phyloP scores from a whole-genome alignment of 35 echinoderm and acorn worm species.

The Amphiura filiformis region DNA sequence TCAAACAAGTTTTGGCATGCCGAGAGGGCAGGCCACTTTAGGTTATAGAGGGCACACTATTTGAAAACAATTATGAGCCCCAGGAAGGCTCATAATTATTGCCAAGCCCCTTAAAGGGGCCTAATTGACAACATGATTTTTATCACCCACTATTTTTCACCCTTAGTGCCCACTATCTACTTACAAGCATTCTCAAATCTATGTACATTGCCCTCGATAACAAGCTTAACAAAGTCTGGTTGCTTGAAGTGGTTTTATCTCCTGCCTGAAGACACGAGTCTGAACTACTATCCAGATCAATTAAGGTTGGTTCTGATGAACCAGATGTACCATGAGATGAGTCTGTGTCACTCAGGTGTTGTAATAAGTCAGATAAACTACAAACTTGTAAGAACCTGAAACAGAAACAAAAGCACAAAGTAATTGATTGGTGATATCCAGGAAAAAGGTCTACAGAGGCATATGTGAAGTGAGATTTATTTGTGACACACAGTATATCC shows the following conservation, averaged over 20 bases:
- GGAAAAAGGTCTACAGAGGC: not conserved
- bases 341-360: constrained; percentile 47
- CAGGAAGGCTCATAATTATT: too few species aligned
- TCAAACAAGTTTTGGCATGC: too few species aligned
- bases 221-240: constrained; percentile 39
- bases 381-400: constrained; percentile 84
- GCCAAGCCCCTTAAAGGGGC: too few species aligned
- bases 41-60: too few species aligned
- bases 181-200: constrained; percentile 87
- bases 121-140: too few species aligned
- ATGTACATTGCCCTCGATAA: constrained; percentile 53
- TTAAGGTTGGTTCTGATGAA: constrained; percentile 60
- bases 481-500: too few species aligned
- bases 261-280: not conserved
- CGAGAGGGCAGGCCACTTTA: too few species aligned
- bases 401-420: not conserved
- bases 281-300: constrained; percentile 55
- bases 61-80: too few species aligned
- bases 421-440: too few species aligned
- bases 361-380: constrained; percentile 81
- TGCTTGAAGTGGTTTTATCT: not conserved
- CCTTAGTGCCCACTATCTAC: too few species aligned
- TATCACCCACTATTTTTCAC: too few species aligned
- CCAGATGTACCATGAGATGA: not conserved
- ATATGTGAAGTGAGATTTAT: too few species aligned